Evolutionary conservation across 1,140 invertebrate species (phyloP).

Genomic region (Anadara kagoshimensis): DNA sequence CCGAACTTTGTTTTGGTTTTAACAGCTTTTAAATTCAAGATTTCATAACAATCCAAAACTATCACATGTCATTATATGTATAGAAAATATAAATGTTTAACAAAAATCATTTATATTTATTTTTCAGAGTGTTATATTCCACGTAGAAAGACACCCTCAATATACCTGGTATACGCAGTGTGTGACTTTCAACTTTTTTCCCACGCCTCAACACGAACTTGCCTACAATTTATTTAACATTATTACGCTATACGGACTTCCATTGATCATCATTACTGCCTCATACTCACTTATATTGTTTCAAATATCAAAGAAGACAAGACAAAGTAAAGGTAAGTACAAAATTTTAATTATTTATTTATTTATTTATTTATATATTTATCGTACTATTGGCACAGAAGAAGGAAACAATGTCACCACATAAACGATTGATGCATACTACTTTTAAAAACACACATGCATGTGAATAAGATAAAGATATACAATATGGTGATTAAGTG

Average conservation of each 20-base stretch:
- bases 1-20: too few relatives aligned
- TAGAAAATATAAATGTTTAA: too few relatives aligned
- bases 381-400: too few relatives aligned
- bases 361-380: background rate
- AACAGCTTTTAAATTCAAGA: too few relatives aligned
- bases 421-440: too few relatives aligned
- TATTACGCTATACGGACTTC: slow-evolving; percentile 88
- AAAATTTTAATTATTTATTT: background rate
- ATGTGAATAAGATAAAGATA: too few relatives aligned
- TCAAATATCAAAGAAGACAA: slow-evolving; percentile 83
- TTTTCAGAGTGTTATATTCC: slow-evolving; percentile 84
- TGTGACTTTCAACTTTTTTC: slow-evolving; percentile 85
- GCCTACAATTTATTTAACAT: slow-evolving; percentile 86
- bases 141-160: slow-evolving; percentile 80
- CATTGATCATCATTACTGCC: slow-evolving; percentile 88
- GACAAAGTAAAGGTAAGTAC: slow-evolving; percentile 78
- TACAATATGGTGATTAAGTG: too few relatives aligned
- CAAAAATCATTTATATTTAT: slow-evolving; percentile 13
- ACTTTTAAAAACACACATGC: too few relatives aligned
- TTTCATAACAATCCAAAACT: too few relatives aligned
- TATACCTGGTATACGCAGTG: slow-evolving; percentile 83
- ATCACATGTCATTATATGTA: too few relatives aligned
- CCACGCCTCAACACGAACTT: slow-evolving; percentile 78
- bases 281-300: slow-evolving; percentile 89
- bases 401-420: too few relatives aligned